Base-by-base conservation (phyloP, 2,888 invertebrate species). In the Lampropteryx suffumata region DNA sequence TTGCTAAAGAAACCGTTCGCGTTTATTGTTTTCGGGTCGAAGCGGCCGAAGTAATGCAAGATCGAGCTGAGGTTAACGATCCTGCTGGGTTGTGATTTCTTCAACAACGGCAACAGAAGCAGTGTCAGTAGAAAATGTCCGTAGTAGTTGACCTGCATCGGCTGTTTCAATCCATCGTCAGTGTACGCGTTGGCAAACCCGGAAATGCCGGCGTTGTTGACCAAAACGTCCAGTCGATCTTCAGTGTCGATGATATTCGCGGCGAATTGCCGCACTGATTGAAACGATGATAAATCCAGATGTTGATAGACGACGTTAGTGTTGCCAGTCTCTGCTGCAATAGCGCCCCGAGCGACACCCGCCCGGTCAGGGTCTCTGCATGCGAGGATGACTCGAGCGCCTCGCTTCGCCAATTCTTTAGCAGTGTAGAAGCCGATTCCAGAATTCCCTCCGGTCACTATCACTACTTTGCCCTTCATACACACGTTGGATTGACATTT, bases 361-460 rank as follows among this genome's bases (percentile, higher is more conserved):
- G 5, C 24, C 21, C 91, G 90, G 42, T 92, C 92, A 55, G 94
- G 70, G 71, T 95, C 94, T 59, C 96, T 90, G 74, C 96, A 96
- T 0, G 95, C 96, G 91, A 97, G 91, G 36, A 97, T 94, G 5
- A 97, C 90, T 45, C 92, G 91, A 0, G 95, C 96, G 11, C 94
- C 95, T 65, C 94, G 88, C 53, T 90, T 91, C 0, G 94, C 94
- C 36, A 95, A 67, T 65, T 94, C 93, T 57, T 89, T 90, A 0
- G 94, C 93, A 0, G 95, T 94, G 74, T 95, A 94, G 65, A 92
- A 94, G 24, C 95, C 96, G 65, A 95, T 95, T 6, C 96, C 96
- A 59, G 93, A 92, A 60, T 94, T 96, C 41, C 95, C 95, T 24
- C 97, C 97, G 17, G 97, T 97, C 33, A 97, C 92, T 33, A 97